A percentile compares a stretch with the other conserved stretches of the same genome.
Conservation (phyloP, 2,888 invertebrate genomes). For the Bruchidius siliquastri region DNA sequence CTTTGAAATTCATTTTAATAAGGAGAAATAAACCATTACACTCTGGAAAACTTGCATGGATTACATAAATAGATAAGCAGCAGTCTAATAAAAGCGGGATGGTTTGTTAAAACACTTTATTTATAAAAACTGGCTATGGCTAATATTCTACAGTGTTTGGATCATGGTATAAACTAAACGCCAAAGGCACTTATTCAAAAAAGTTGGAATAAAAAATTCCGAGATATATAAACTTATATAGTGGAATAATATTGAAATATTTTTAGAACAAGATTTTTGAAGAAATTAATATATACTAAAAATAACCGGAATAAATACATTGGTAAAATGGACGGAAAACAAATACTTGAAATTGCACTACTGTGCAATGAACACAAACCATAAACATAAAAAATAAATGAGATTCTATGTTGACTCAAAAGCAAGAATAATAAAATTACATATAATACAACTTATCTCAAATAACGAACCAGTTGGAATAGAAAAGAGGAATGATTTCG, state of each 20-base stretch:
- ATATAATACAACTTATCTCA: background rate
- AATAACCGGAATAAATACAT: slow-evolving; percentile 2
- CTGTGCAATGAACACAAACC: slow-evolving; percentile 7
- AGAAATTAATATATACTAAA: background rate
- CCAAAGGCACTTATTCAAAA: slow-evolving; percentile 3
- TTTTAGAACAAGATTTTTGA: background rate
- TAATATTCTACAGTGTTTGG: background rate
- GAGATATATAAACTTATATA: background rate
- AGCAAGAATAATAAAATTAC: background rate
- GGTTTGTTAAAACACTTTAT: slow-evolving; percentile 13
- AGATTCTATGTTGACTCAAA: background rate
- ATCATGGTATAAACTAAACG: slow-evolving; percentile 4
- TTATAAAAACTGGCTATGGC: slow-evolving; percentile 7
- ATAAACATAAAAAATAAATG: background rate
- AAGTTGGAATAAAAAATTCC: background rate
- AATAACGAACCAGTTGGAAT: background rate
- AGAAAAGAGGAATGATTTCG: background rate
- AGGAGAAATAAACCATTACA: too few species aligned
- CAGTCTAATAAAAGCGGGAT: too few species aligned
- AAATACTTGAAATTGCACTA: slow-evolving; percentile 10
- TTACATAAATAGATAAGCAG: too few species aligned
- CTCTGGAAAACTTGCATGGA: too few species aligned
- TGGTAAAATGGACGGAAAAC: slow-evolving; percentile 19
- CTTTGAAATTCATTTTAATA: too few species aligned
- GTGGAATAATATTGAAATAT: background rate